These are phyloP conservation scores for Phenganax stokvisi DNA, from an alignment of 92 coral and sea anemone genomes.

Conservation along the genomic window DNA sequence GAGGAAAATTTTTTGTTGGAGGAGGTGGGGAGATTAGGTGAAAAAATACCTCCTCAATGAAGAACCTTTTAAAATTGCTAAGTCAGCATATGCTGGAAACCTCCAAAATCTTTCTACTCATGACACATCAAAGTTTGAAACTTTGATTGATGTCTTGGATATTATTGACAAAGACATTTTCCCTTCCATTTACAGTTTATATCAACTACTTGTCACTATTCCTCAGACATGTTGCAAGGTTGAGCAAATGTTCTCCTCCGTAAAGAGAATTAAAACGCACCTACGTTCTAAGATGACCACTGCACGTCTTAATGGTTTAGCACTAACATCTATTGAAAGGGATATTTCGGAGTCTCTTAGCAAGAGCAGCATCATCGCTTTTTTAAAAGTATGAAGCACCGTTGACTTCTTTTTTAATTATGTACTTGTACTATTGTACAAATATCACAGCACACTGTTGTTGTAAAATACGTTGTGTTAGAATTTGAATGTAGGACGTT, in stretches of 20 bases:
- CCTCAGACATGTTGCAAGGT: background rate
- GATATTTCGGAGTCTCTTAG: background rate
- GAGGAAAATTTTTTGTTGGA: too few relatives aligned
- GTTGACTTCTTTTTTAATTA: background rate
- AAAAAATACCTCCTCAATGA: too few relatives aligned
- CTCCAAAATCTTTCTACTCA: background rate
- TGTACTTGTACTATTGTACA: too few relatives aligned
- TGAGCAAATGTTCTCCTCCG: constrained; percentile 4
- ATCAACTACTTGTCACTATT: background rate
- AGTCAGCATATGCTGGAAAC: too few relatives aligned
- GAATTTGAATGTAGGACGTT: background rate
- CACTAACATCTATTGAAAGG: background rate
- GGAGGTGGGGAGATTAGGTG: too few relatives aligned
- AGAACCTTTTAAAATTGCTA: too few relatives aligned
- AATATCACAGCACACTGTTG: background rate
- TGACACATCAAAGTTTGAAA: constrained; percentile 3
- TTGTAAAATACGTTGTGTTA: background rate
- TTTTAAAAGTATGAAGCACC: background rate
- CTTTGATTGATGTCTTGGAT: background rate
- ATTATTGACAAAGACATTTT: constrained; percentile 1
- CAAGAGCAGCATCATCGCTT: too few relatives aligned
- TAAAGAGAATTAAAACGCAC: constrained; percentile 6
- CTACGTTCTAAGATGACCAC: background rate
- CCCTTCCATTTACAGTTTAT: background rate
- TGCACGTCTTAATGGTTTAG: background rate